A percentile compares a stretch with the other conserved stretches of the same genome.
Evolutionary conservation across 92 coral and sea anemone genomes (phyloP).

Genomic region (Umimayanthus kanabou): DNA sequence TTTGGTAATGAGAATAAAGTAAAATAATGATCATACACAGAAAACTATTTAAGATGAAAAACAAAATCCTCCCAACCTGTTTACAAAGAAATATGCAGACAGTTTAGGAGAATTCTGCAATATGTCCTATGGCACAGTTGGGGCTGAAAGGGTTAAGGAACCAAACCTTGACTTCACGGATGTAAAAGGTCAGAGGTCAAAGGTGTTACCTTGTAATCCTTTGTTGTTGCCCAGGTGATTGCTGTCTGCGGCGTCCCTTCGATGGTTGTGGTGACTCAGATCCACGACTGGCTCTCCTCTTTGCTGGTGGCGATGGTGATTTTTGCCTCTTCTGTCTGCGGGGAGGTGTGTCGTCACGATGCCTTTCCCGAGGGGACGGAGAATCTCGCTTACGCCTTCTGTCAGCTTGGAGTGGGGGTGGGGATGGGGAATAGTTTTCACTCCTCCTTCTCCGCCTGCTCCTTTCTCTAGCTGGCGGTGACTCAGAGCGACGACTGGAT

Average conservation of each 20-base stretch:
- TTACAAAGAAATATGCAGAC: no score
- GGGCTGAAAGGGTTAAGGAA: no score
- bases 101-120: no score
- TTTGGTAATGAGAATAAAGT: no score
- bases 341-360: constrained; percentile 14
- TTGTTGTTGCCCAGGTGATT: constrained; percentile 11
- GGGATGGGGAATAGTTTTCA: constrained; percentile 35
- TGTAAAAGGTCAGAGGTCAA: no score
- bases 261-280: constrained; percentile 37
- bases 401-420: constrained; percentile 45
- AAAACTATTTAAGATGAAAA: no score
- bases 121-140: no score
- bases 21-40: no score
- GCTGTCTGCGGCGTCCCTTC: constrained; percentile 10
- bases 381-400: constrained; percentile 42
- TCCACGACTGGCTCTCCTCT: background rate
- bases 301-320: background rate
- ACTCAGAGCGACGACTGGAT: background rate
- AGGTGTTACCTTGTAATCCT: constrained; percentile 4
- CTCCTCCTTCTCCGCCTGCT: constrained; percentile 2
- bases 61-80: no score
- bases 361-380: constrained; percentile 59
- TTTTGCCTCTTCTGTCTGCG: constrained; percentile 7
- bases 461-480: constrained; percentile 27
- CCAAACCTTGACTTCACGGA: background rate